Percentiles rank a stretch among this genome's conserved stretches.
phyloP scores from a whole-genome alignment of 2,113 vertebrate genomes.

The Perca schrenkii region DNA sequence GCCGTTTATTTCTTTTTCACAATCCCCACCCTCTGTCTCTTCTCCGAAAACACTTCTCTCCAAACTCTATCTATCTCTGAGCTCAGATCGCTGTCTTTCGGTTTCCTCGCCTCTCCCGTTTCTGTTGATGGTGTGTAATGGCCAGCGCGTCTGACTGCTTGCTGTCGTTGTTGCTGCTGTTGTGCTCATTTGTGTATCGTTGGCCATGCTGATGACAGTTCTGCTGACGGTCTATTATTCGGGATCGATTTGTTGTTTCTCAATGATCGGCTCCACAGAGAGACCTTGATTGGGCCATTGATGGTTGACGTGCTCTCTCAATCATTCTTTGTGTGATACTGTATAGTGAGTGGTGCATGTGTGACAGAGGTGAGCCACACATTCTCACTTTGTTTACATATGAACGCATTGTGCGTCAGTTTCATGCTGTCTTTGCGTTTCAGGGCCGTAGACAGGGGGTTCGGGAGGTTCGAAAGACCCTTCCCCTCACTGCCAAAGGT shows the following conservation, averaged over 20 bases:
- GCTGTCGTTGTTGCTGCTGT: conserved; percentile 41
- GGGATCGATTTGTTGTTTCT: conserved; percentile 67
- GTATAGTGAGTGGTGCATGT: not conserved
- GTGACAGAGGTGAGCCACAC: not conserved
- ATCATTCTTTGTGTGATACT: conserved; percentile 25
- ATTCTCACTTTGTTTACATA: not conserved
- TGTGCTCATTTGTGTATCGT: conserved; percentile 52
- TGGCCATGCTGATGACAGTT: conserved; percentile 40
- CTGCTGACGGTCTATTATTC: conserved; percentile 62
- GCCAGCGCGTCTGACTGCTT: conserved; percentile 18
- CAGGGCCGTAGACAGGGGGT: too few species aligned
- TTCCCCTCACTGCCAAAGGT: too few species aligned
- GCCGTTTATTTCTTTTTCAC: conserved; percentile 5
- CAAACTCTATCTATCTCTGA: conserved; percentile 28
- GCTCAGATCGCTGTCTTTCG: not conserved
- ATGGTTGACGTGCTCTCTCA: conserved; percentile 2
- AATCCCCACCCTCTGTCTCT: conserved; percentile 18
- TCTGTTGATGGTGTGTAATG: conserved; percentile 42
- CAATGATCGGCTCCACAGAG: conserved; percentile 28
- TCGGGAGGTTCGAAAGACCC: too few species aligned
- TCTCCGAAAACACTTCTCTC: conserved; percentile 37
- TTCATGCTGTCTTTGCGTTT: not conserved
- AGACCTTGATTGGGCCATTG: conserved; percentile 36
- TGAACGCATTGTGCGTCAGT: not conserved
- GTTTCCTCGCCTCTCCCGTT: conserved; percentile 20